Evolutionary conservation across 2,113 vertebrate species (phyloP).

Genomic region (Rhabdomys dilectus): DNA sequence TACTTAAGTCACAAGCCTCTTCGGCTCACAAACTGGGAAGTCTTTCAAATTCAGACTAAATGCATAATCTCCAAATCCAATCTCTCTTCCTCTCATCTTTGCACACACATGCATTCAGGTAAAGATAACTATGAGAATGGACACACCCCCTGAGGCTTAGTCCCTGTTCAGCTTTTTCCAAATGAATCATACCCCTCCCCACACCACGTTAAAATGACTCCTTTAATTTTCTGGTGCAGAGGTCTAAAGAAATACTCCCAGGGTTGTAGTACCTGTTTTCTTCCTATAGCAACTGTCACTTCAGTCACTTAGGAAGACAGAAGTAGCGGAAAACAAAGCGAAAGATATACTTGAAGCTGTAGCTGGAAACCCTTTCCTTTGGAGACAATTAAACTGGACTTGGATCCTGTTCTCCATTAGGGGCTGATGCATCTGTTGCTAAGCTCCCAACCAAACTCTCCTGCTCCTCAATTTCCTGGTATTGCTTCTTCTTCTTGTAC

Average conservation of each 20-base stretch:
- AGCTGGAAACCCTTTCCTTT: rapidly evolving
- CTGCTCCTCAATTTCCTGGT: not conserved
- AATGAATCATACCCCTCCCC: not conserved
- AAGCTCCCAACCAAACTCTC: rapidly evolving
- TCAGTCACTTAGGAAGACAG: not conserved
- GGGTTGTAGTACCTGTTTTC: not conserved
- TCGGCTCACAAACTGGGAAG: not conserved
- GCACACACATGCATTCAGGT: not conserved
- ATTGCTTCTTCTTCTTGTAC: conserved; percentile 75
- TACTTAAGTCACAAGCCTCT: not conserved
- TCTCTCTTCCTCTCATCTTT: not conserved
- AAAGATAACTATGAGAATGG: not conserved
- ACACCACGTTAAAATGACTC: no score
- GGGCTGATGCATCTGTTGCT: rapidly evolving
- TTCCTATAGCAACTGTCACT: not conserved
- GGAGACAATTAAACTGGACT: conserved; percentile 32
- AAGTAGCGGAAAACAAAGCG: not conserved
- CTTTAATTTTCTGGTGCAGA: not conserved
- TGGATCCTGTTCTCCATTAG: not conserved
- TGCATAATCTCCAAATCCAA: not conserved
- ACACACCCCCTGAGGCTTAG: not conserved
- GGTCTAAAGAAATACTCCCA: not conserved
- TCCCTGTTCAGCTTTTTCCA: not conserved
- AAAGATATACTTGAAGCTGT: rapidly evolving
- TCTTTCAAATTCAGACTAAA: not conserved